Evolutionary conservation across 2,888 invertebrate genomes (phyloP), one percentile per base, ranked within the genome.

Genomic region (Drosophila anomalata): DNA sequence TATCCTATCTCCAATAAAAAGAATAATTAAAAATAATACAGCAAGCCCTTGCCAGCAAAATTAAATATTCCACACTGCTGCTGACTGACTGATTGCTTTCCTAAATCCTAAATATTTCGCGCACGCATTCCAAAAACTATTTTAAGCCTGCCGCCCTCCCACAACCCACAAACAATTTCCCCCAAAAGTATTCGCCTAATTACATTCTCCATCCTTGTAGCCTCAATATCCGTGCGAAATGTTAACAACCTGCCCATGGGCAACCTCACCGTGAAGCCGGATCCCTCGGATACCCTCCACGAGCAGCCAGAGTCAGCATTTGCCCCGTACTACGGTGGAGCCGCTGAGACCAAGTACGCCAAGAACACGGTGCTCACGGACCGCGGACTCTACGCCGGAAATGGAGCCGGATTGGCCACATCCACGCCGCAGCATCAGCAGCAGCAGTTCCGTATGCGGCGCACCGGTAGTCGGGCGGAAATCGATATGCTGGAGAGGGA

Each of bases 171-270:
- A 22, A 14, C 14, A 39, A 33, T n/a, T 9, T 14, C 26, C 26
- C 20, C 7, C 20, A 11, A 8, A 48, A 29, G 11, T 22, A 36
- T 36, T 36, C 29, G 2, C 11, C 50, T 67, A 69, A 59, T 69
- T 1, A 8, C 24, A 29, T 46, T 12, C 14, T 51, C 8, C 51
- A 14, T 42, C 33, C 26, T 94, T 93, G 46, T 93, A 95, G 95
- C 95, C 89, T 95, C 95, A 81, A 94, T 95, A 92, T 95, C 95
- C 83, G 94, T 95, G 90, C 90, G 90, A 33, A 92, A 92, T 78
- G 91, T 92, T 2, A 90, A 91, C 70, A 91, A 90, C 76, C 86
- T 92, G 75, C 92, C 92, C 51, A 91, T 91, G 77, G 88, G 87
- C n/a, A 90, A 91, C 74, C 84, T 92, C 29, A 91, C 91, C 4